Conservation (phyloP, 2,113 vertebrate species). For the Stercorarius parasiticus region DNA sequence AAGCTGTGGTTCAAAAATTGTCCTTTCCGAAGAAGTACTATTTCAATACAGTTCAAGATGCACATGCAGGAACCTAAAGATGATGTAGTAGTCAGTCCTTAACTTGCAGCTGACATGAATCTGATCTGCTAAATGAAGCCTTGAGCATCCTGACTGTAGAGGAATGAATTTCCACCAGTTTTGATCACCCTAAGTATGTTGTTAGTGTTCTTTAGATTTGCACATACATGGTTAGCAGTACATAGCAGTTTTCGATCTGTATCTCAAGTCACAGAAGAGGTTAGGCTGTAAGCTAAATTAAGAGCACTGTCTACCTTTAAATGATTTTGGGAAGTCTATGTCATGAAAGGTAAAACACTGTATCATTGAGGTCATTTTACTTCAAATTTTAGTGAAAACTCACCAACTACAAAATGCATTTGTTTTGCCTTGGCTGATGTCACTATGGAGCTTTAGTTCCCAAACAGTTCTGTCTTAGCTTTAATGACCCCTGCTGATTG, state of each 20-base stretch:
- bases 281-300: not conserved
- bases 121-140: not conserved
- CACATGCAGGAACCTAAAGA: not conserved
- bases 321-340: not conserved
- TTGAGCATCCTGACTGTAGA: not conserved
- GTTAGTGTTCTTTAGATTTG: not conserved
- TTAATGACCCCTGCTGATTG: not conserved
- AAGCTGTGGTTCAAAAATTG: not conserved
- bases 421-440: not conserved
- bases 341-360: not conserved
- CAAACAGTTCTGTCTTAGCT: too few species aligned
- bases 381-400: not conserved
- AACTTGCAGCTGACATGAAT: not conserved
- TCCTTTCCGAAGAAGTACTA: not conserved
- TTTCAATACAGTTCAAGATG: not conserved
- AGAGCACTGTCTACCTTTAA: not conserved
- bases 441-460: not conserved
- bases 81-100: not conserved
- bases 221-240: fast-evolving
- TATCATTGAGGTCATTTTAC: fast-evolving
- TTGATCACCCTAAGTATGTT: fast-evolving
- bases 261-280: not conserved
- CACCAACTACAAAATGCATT: not conserved
- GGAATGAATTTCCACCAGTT: not conserved
- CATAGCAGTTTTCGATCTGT: not conserved